These are phyloP conservation scores for Dunckerocampus dactyliophorus DNA, from an alignment of 2,113 vertebrate species.

Conservation along the genomic window DNA sequence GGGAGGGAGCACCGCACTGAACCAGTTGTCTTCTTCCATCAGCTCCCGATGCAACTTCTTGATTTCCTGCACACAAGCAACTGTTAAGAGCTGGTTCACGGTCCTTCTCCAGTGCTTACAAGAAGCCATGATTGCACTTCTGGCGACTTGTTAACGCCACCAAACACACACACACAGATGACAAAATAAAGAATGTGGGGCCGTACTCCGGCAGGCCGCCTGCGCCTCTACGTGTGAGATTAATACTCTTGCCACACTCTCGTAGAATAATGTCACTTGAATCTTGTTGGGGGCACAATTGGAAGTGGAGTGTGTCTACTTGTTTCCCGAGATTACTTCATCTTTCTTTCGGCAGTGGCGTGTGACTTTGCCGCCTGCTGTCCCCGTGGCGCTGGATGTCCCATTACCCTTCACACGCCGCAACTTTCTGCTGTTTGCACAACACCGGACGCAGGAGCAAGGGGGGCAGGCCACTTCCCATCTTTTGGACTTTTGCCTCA, in stretches of 20 bases:
- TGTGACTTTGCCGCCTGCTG: constrained; percentile 73
- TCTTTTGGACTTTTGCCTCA: constrained; percentile 58
- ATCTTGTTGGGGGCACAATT: constrained; percentile 79
- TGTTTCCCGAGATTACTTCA: constrained; percentile 79
- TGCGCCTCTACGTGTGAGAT: constrained; percentile 70
- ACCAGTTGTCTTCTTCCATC: no score
- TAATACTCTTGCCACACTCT: constrained; percentile 75
- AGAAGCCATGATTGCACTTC: constrained; percentile 36
- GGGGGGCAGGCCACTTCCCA: constrained; percentile 58
- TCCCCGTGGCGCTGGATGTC: constrained; percentile 78
- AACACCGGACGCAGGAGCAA: constrained; percentile 73
- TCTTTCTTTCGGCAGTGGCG: constrained; percentile 74
- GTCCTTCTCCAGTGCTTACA: constrained; percentile 12
- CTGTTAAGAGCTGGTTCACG: constrained; percentile 16
- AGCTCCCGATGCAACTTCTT: neutral
- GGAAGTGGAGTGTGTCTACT: constrained; percentile 79
- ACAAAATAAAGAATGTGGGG: constrained; percentile 67
- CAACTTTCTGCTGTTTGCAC: constrained; percentile 79
- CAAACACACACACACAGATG: constrained; percentile 23
- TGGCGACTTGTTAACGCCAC: constrained; percentile 38
- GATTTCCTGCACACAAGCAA: constrained; percentile 4
- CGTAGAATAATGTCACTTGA: constrained; percentile 81
- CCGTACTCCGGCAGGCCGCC: constrained; percentile 41
- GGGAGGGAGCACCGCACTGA: no score
- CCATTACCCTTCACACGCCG: constrained; percentile 80